phyloP scores from a whole-genome alignment of 2,113 vertebrate species.

The Albula glossodonta region DNA sequence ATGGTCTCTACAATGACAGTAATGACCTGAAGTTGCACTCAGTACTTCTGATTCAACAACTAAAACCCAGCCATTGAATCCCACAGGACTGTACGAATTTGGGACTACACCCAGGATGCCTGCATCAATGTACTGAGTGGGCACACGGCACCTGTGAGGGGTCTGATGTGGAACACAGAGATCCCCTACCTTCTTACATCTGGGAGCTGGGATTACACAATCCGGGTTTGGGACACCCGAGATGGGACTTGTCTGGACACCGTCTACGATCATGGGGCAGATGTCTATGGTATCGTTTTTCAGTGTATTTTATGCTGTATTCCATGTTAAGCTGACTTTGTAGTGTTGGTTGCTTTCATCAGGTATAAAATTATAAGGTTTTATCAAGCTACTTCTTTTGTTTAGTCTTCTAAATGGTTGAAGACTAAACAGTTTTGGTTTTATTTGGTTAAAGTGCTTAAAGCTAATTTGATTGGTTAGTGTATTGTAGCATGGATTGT shows the following conservation, averaged over 20 bases:
- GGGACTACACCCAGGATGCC: slow-evolving; percentile 96
- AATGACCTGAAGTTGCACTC: background rate
- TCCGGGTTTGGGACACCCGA: slow-evolving; percentile 94
- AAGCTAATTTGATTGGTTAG: background rate
- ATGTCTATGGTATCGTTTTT: slow-evolving; percentile 84
- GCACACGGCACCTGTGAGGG: slow-evolving; percentile 89
- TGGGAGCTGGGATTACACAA: slow-evolving; percentile 98
- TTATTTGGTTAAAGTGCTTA: background rate
- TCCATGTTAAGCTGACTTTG: too few relatives aligned
- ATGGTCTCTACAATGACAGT: too few relatives aligned
- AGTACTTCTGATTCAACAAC: background rate
- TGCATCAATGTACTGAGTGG: slow-evolving; percentile 91
- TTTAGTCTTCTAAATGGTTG: too few relatives aligned
- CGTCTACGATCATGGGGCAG: slow-evolving; percentile 91
- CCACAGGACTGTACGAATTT: slow-evolving; percentile 90
- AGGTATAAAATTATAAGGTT: too few relatives aligned
- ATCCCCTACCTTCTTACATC: slow-evolving; percentile 91
- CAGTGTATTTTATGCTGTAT: background rate
- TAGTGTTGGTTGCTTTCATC: too few relatives aligned
- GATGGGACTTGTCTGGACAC: slow-evolving; percentile 90
- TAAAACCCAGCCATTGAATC: background rate
- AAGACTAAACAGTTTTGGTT: too few relatives aligned
- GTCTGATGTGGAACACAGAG: slow-evolving; percentile 95
- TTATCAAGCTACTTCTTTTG: too few relatives aligned
- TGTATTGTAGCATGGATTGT: background rate